Conservation (phyloP, 2,113 vertebrate genomes). For the Chinchilla lanigera region DNA sequence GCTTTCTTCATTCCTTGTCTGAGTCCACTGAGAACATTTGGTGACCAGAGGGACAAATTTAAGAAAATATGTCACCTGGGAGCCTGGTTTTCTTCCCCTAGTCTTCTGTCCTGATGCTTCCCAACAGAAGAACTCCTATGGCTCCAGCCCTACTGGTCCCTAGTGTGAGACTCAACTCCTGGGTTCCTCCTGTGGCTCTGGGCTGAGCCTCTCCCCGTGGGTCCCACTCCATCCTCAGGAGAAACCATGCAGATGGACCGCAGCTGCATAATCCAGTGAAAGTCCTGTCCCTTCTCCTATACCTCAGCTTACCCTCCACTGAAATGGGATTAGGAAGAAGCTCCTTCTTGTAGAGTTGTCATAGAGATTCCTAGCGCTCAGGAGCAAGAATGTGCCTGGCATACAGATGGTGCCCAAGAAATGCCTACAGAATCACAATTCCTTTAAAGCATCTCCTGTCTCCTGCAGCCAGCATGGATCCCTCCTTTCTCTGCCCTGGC, state of each 20-base stretch:
- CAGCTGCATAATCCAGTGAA: background rate
- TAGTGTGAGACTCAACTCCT: background rate
- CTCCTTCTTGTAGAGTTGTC: background rate
- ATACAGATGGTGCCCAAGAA: slow-evolving; percentile 1
- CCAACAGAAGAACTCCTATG: background rate
- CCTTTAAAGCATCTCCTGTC: background rate
- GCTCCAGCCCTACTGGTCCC: background rate
- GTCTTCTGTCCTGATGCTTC: background rate
- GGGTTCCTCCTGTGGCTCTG: background rate
- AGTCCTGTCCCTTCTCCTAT: background rate
- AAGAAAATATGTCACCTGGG: background rate
- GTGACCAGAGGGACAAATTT: background rate
- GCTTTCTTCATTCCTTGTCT: background rate
- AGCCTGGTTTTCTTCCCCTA: too few species aligned
- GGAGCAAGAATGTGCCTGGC: background rate
- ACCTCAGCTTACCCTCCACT: background rate
- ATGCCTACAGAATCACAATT: slow-evolving; percentile 34
- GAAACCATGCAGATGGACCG: background rate
- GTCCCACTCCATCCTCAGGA: background rate
- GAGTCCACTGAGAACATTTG: background rate
- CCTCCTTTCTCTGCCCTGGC: background rate
- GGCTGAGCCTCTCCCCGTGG: background rate
- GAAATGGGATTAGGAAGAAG: background rate
- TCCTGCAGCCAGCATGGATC: background rate
- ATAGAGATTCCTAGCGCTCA: background rate